Conservation (phyloP, 2,797 vertebrate species). For the Notolabrus celidotus region DNA sequence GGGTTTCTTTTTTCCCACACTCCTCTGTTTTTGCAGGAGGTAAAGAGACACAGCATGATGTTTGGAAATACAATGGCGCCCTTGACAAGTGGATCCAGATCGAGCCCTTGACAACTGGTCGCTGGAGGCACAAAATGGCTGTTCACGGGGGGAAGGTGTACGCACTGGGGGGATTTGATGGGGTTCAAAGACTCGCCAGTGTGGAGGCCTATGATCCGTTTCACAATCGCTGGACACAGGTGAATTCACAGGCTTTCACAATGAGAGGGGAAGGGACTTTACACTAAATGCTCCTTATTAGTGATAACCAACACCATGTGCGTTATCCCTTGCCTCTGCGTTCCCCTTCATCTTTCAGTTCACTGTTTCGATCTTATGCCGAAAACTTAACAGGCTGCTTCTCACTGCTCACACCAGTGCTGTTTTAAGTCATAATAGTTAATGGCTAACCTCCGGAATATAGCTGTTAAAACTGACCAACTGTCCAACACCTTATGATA, state of each 20-base stretch:
- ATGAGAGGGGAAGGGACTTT: not conserved
- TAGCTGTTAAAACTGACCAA: no score
- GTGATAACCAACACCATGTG: no score
- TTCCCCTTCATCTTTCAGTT: not conserved
- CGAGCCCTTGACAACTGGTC: slow-evolving; percentile 89
- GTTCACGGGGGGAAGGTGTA: slow-evolving; percentile 93
- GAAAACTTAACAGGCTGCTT: not conserved
- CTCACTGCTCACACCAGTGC: not conserved
- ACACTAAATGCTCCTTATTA: not conserved
- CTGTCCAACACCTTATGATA: not conserved
- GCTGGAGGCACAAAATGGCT: slow-evolving; percentile 99
- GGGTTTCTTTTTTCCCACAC: not conserved
- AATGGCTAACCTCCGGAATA: not conserved
- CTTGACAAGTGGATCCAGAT: slow-evolving; percentile 99
- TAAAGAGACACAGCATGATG: slow-evolving; percentile 95
- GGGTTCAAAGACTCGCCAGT: slow-evolving; percentile 90
- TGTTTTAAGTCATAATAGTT: not conserved
- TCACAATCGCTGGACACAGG: slow-evolving; percentile 97
- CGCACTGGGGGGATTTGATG: slow-evolving; percentile 93
- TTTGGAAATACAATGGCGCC: slow-evolving; percentile 97
- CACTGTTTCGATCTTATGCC: not conserved
- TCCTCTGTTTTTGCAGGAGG: slow-evolving; percentile 85
- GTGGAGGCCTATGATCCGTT: slow-evolving; percentile 96
- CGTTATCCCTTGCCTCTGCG: not conserved
- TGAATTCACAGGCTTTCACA: slow-evolving; percentile 50